Conservation (phyloP, 2,888 invertebrate genomes). For the Ptychoptera contaminata region DNA sequence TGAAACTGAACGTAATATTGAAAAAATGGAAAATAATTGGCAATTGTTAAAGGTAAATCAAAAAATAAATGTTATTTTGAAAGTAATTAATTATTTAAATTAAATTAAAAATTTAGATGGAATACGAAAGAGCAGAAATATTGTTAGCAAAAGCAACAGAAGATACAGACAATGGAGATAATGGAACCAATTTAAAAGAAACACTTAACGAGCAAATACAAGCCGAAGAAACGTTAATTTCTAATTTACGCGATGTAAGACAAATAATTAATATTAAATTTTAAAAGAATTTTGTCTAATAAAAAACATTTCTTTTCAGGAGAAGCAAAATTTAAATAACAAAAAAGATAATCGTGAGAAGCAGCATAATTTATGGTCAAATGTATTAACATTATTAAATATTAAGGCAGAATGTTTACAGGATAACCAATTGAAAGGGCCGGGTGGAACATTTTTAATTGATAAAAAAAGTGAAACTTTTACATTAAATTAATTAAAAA, state of each 20-base stretch:
- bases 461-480: slow-evolving; percentile 14
- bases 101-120: slow-evolving; percentile 5
- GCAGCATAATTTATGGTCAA: slow-evolving; percentile 13
- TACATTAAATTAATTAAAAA: slow-evolving; percentile 10
- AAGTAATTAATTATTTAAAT: too few relatives aligned
- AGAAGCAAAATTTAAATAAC: slow-evolving; percentile 10
- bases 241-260: slow-evolving; percentile 11
- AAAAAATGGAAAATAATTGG: slow-evolving; percentile 12
- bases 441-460: slow-evolving; percentile 13
- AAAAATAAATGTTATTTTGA: not conserved
- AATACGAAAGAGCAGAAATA: slow-evolving; percentile 12
- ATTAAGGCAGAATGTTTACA: slow-evolving; percentile 12
- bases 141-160: slow-evolving; percentile 12
- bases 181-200: slow-evolving; percentile 9
- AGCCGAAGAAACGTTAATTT: slow-evolving; percentile 11
- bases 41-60: slow-evolving; percentile 11
- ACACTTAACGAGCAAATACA: slow-evolving; percentile 12
- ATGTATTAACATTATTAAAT: slow-evolving; percentile 11
- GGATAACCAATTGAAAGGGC: slow-evolving; percentile 10
- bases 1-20: slow-evolving; percentile 11
- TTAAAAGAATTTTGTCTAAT: too few relatives aligned
- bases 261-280: not conserved
- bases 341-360: slow-evolving; percentile 10
- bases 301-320: slow-evolving; percentile 7
- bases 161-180: slow-evolving; percentile 8